These are phyloP conservation scores for Nannoperca obscura DNA, from an alignment of 2,797 vertebrate species.

Conservation along the genomic window DNA sequence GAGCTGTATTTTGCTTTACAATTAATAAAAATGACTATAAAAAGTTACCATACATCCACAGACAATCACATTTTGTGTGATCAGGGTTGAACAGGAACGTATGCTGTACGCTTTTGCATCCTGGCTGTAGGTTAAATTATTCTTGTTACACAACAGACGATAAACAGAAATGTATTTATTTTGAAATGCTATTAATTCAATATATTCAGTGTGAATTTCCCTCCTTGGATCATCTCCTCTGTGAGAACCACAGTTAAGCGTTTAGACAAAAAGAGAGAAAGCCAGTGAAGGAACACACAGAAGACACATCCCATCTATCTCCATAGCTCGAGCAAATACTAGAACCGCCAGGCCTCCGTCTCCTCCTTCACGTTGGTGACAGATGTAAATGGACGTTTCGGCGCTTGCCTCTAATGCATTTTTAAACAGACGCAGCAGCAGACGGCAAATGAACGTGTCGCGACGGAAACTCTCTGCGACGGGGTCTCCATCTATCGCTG, in stretches of 20 bases:
- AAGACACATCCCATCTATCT: conserved; percentile 69
- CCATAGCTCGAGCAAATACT: conserved; percentile 73
- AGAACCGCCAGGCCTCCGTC: conserved; percentile 47
- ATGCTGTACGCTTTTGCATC: no score
- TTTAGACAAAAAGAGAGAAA: conserved; percentile 43
- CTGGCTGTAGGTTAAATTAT: background rate
- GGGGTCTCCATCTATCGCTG: conserved; percentile 68
- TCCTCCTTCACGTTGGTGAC: conserved; percentile 67
- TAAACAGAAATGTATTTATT: conserved; percentile 27
- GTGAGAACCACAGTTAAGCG: conserved; percentile 41
- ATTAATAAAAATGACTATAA: background rate
- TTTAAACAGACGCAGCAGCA: conserved; percentile 84
- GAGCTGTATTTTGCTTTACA: background rate
- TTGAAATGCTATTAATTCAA: conserved; percentile 13
- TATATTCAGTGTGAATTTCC: conserved; percentile 33
- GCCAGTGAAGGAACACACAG: conserved; percentile 41
- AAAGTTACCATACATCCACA: background rate
- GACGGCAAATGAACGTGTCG: conserved; percentile 73
- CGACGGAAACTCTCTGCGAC: conserved; percentile 47
- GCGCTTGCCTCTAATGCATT: conserved; percentile 82
- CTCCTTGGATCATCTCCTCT: conserved; percentile 32
- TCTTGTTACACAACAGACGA: conserved; percentile 8
- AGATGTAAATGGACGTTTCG: conserved; percentile 82
- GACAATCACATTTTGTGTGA: background rate
- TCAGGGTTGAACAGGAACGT: no score